Evolutionary conservation across 23 tunicate genomes (phyloP), one percentile per base, ranked within the genome.

Genomic region (Styela clava): DNA sequence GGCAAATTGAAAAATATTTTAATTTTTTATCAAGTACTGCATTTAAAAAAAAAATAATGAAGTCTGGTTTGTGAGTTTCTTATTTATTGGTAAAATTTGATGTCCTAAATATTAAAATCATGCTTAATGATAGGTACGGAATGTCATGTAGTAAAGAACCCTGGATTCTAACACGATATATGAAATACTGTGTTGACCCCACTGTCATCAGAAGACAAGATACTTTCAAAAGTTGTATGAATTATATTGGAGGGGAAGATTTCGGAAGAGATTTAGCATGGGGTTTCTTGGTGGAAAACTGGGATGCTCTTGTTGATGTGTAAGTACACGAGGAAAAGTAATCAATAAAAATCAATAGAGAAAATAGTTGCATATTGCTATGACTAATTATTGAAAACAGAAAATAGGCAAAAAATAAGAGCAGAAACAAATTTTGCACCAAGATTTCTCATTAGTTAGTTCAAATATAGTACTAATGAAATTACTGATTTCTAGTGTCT

Each of bases 131-230:
- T 35, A 89, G 95, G 74, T 81, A 81, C 34, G 95, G 81, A 3
- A 79, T 89, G 88, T 35, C 95, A 21, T 89, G 95, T 79, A 89
- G 89, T 56, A 74, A 81, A 74, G 90, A 85, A 3, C 79, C 95
- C 0, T 89, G 95, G 95, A 81, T 85, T 2, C 33, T 89, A 0
- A 89, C 80, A 71, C 86, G 95, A 5, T 89, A 85, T 61, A 29
- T 89, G 23, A 90, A 85, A 69, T 74, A 69, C 35, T 31, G 33
- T 20, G 18, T 89, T 34, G 84, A 89, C 44, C 23, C 79, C 35
- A 7, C 79, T 24, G 2, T 24, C 19, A 65, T 89, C 5, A 67
- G 89, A 26, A 52, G 28, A 9, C 89, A 85, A 89, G 95, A 89
- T 77, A 26, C 68, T 31, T 68, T 83, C 2, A 35, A 30, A 0